Base-by-base conservation (phyloP, 2,113 vertebrate species). In the Bungarus multicinctus region DNA sequence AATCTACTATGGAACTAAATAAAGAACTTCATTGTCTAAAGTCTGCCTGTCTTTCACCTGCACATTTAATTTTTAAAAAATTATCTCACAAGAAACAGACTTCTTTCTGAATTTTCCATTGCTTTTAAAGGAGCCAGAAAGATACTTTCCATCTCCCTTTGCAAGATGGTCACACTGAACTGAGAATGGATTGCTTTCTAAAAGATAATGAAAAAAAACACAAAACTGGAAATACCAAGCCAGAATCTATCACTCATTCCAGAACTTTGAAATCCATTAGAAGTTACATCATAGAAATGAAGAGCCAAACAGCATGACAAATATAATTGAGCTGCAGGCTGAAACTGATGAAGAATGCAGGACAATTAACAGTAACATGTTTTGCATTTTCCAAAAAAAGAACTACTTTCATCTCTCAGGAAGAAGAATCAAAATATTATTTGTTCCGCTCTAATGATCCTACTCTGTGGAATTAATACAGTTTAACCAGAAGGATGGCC, bases 21-120 rank as follows among this genome's bases (percentile, higher is more conserved):
- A 97, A 95, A 96, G 94, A 94, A 96, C 91, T 94, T 93, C 58
- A 69, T 93, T 95, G 94, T 95, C 0, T 81, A 39, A 57, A 23
- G 55, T 91, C 91, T 69, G 92, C 94, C 94, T 94, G 39, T 60
- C 96, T 95, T 97, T 97, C 96, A 96, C 96, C 97, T 96, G 96
- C 96, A 96, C 97, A 97, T 97, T 97, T 97, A 97, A 97, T 97
- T 96, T 47, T 95, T 96, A 93, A 96, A 96, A 95, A 93, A 95
- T 96, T 96, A 97, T 98, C 97, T 97, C 97, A 97, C 97, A 97
- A 97, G 97, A 98, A 98, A 98, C 98, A 93, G 93, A 92, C 95
- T 95, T 93, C 95, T 96, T 97, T 94, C 0, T 95, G 50, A 96
- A 95, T 97, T 95, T 94, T 96, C 95, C 94, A 95, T 94, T 96